A percentile compares a stretch with the other conserved stretches of the same genome.
phyloP scores from a whole-genome alignment of 2,888 invertebrate genomes.

The Eurytoma adleriae region DNA sequence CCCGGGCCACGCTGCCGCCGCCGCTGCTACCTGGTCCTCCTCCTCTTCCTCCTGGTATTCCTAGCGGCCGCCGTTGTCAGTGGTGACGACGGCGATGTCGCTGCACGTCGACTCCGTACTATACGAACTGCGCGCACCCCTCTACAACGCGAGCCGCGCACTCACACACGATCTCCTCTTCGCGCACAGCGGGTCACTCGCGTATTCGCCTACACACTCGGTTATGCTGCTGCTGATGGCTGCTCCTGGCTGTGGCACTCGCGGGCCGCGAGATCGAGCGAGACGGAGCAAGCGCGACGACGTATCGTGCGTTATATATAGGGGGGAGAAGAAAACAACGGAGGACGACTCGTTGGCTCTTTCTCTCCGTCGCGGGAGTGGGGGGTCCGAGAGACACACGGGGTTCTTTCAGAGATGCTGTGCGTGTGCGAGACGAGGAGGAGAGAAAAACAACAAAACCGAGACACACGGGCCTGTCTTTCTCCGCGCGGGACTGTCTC shows the following conservation, averaged over 20 bases:
- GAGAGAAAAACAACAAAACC: conserved; percentile 35
- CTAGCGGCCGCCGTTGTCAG: conserved; percentile 15
- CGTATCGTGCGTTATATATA: neutral
- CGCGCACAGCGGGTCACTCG: no score
- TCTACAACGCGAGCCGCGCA: neutral
- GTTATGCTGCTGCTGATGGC: no score
- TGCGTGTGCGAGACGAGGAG: neutral
- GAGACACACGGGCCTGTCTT: neutral
- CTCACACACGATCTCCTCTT: conserved; percentile 1
- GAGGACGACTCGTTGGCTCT: conserved; percentile 11
- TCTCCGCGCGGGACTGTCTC: neutral
- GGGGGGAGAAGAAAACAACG: conserved; percentile 5
- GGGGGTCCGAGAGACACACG: neutral
- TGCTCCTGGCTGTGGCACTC: conserved; percentile 1
- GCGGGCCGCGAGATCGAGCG: conserved; percentile 23
- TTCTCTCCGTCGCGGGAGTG: neutral
- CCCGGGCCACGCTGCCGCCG: no score
- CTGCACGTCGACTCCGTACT: no score
- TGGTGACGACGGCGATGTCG: neutral
- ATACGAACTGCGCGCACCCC: no score
- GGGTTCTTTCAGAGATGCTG: neutral
- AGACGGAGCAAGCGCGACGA: conserved; percentile 10
- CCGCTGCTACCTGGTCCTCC: no score
- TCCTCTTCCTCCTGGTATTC: no score
- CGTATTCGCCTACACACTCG: no score